These are phyloP conservation scores for Gadus chalcogrammus DNA, from an alignment of 2,113 vertebrate species.

Conservation along the genomic window DNA sequence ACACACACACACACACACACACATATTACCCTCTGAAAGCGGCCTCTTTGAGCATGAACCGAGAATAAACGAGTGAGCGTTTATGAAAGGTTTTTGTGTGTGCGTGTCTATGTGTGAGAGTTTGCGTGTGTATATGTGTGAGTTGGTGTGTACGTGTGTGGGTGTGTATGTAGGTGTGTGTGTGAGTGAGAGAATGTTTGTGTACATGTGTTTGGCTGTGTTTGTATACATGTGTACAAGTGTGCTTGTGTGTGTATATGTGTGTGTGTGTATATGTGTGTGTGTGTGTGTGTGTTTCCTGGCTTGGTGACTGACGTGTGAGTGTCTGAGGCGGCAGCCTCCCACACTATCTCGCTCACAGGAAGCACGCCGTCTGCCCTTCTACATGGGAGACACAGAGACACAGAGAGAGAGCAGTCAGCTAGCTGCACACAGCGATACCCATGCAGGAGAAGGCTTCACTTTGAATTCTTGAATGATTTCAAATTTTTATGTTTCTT, in stretches of 20 bases:
- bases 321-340: conserved; percentile 58
- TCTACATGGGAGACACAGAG: too few species aligned
- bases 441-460: too few species aligned
- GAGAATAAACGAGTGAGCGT: too few species aligned
- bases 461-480: too few species aligned
- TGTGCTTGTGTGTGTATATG: neutral
- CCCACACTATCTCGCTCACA: conserved; percentile 45
- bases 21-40: neutral
- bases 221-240: neutral
- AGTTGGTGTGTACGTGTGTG: neutral
- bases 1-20: too few species aligned
- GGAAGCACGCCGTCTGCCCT: too few species aligned
- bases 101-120: neutral
- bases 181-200: neutral
- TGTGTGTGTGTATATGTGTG: conserved; percentile 8
- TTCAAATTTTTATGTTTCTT: too few species aligned
- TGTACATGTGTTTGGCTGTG: conserved; percentile 5
- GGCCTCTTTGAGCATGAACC: too few species aligned
- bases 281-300: conserved; percentile 32
- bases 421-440: too few species aligned
- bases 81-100: neutral
- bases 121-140: conserved; percentile 3
- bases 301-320: conserved; percentile 36
- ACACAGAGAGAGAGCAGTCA: too few species aligned
- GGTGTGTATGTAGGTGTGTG: neutral